Evolutionary conservation across 2,113 vertebrate species (phyloP).

Genomic region (Tyto alba): DNA sequence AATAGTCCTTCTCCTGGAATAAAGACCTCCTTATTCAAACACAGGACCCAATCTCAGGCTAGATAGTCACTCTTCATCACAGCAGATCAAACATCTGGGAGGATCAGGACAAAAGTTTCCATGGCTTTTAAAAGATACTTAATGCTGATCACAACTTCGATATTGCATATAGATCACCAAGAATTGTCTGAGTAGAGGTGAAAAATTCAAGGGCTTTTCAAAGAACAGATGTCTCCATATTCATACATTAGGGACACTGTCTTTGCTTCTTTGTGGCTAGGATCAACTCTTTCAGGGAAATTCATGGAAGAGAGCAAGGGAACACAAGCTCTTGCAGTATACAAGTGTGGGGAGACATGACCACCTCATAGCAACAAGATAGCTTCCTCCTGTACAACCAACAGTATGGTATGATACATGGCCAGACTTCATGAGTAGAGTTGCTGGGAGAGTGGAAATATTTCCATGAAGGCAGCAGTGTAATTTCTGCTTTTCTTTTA

Average conservation of each 20-base stretch:
- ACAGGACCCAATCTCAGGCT: background rate
- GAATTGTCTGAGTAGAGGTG: background rate
- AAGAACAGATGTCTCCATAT: background rate
- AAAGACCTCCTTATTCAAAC: background rate
- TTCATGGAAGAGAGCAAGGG: background rate
- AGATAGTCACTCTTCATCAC: background rate
- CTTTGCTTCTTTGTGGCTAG: background rate
- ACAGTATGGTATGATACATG: background rate
- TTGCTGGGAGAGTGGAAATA: background rate
- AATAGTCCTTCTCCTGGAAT: background rate
- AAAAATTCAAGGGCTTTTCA: background rate
- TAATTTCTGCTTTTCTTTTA: background rate
- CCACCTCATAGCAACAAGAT: background rate
- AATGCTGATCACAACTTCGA: background rate
- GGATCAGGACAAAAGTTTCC: background rate
- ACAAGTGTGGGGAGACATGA: background rate
- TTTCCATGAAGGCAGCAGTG: background rate
- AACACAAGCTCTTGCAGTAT: background rate
- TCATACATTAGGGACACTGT: background rate
- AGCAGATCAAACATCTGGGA: background rate
- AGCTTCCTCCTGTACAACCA: background rate
- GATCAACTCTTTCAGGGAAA: background rate
- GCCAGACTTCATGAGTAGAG: background rate
- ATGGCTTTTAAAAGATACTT: background rate
- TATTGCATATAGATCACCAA: background rate